Evolutionary conservation across 2,888 invertebrate species (phyloP), one percentile per base, ranked within the genome.

Genomic region (Drosophila pegasa): DNA sequence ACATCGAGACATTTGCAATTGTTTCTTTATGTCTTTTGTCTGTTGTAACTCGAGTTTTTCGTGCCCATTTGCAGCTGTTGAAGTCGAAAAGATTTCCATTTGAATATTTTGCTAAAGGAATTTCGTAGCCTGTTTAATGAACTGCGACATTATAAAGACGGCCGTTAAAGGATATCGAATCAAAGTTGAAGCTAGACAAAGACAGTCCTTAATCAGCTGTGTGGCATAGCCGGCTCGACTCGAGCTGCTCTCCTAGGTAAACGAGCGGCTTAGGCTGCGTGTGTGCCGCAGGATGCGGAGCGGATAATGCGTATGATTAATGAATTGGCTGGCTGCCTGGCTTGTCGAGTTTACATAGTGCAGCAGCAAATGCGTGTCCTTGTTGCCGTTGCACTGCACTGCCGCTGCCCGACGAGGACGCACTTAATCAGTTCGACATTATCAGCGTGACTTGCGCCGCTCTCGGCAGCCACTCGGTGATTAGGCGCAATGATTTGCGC

Each of bases 381-480:
- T 35, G 47, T 35, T 4, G 10, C 14, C 38, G 45, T 20, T 65
- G 78, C 77, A 73, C 62, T 60, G 45, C 33, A 37, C 5, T 16
- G 20, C n/a, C n/a, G 51, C 2, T n/a, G 33, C 22, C 25, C 43
- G 63, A 64, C 72, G 71, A 80, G 80, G 77, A 83, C 77, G 87
- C 85, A 88, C 87, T 82, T 82, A 87, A 82, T 88, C 81, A 80
- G 85, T 73, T 87, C 81, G 70, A 88, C 89, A 77, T 80, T 84
- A 88, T 87, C 89, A 88, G 74, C 67, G 70, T 82, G 81, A 82
- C 89, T 82, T 84, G 81, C 81, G 60, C 47, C 43, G 54, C 63
- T 58, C 64, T 75, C 57, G 59, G 60, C 12, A 63, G 69, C 63
- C 79, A 78, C 80, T 75, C 37, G 58, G 51, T 75, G 78, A 74